Base-by-base conservation (phyloP, 2,113 vertebrate species). In the Prietella phreatophila region DNA sequence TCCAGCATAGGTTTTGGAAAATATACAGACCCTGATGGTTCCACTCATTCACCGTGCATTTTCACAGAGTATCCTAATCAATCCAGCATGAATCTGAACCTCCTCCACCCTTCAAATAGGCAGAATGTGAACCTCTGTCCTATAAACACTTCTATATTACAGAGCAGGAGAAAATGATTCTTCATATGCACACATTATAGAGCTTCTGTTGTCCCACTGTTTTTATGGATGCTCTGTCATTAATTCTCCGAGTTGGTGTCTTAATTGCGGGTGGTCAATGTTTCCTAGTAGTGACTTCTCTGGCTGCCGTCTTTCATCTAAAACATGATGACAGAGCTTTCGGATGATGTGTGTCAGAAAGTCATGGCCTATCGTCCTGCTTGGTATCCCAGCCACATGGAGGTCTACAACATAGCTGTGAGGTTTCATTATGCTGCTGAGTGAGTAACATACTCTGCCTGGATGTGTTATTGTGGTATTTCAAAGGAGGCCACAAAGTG, bases 321-420 rank as follows among this genome's bases (percentile, higher is more conserved):
- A 65, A 53, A 82, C 86, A 65, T 69, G 87, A 88, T 88, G 82
- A 88, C 75, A 80, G 82, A 88, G 87, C 47, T 73, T 87, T 30
- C 60, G 15, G 25, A 25, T 83, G 80, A 63, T 55, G n/a, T 83
- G 39, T 63, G 81, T 50, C 14, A 27, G 33, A 87, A 71, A 83
- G 82, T 30, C 82, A 63, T 27, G 60, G 25, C 15, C 82, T 67
- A 42, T 61, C 56, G 56, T 27, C 78, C 30, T 56, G 78, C 63
- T 39, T 42, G 60, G 33, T 86, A 50, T 82, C 76, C 33, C 22
- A 39, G 73, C 17, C 33, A 22, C 73, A 55, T 17, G 73, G 81
- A 25, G 47, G 81, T 83, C 69, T 47, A 25, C 75, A 73, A 33
- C 86, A 76, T 61, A 20, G n/a, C 71, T 78, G 82, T 75, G 71